These are phyloP conservation scores for Phenacoccus solenopsis DNA, from an alignment of 1,140 invertebrate species.

Conservation along the genomic window DNA sequence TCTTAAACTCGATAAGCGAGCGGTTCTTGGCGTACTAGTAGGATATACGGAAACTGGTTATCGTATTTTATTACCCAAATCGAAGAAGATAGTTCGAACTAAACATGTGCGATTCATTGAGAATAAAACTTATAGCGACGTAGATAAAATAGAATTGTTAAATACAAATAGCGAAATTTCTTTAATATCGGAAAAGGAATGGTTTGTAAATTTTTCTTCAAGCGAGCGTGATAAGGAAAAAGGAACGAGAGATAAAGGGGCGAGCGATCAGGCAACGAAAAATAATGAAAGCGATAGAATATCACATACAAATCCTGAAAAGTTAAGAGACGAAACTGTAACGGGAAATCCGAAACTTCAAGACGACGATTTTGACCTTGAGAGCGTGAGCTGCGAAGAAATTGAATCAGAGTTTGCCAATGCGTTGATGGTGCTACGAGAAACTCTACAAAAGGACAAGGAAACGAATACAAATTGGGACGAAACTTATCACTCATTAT, in stretches of 20 bases:
- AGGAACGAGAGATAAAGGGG: no score
- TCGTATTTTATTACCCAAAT: not conserved
- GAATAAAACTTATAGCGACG: not conserved
- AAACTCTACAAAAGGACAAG: not conserved
- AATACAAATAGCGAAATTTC: no score
- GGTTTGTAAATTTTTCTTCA: no score
- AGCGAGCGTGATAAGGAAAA: no score
- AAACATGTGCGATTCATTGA: not conserved
- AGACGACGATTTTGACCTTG: not conserved
- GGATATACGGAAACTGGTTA: not conserved
- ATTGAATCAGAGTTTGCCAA: not conserved
- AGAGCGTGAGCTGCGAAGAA: not conserved
- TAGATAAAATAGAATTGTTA: no score
- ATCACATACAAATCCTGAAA: no score
- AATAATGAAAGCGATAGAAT: no score
- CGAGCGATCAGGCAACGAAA: no score
- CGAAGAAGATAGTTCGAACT: not conserved
- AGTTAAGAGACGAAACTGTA: no score
- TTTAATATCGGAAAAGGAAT: no score
- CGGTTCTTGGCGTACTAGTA: not conserved
- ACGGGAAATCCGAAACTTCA: no score
- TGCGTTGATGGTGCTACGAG: not conserved
- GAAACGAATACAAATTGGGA: not conserved
- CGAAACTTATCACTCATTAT: not conserved
- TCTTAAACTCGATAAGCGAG: not conserved